These are phyloP conservation scores for Drosophila lowei DNA, from an alignment of 1,140 invertebrate species.

Conservation along the genomic window DNA sequence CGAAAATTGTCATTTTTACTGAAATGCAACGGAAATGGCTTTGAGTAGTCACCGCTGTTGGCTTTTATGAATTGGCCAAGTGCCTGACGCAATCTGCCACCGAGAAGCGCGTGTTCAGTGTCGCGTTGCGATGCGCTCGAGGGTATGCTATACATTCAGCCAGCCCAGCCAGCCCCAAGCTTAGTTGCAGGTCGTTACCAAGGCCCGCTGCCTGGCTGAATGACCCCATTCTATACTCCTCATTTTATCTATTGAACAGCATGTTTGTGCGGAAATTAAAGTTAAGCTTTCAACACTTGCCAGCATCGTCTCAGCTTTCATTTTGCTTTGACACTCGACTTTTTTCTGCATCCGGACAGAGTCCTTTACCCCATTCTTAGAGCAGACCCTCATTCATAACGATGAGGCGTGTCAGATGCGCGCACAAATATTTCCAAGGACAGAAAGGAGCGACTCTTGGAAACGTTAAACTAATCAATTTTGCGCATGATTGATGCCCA, in stretches of 20 bases:
- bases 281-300: slow-evolving; percentile 14
- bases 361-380: not conserved
- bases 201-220: not conserved
- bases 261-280: slow-evolving; percentile 32
- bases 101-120: slow-evolving; percentile 24
- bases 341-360: slow-evolving; percentile 13
- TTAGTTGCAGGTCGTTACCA: slow-evolving; percentile 30
- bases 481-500: slow-evolving; percentile 79
- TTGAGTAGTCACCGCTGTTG: slow-evolving; percentile 23
- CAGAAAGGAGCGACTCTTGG: not conserved
- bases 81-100: slow-evolving; percentile 7
- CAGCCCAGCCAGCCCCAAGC: not conserved
- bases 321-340: slow-evolving; percentile 28
- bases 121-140: slow-evolving; percentile 35
- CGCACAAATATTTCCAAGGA: slow-evolving; percentile 41
- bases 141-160: slow-evolving; percentile 46
- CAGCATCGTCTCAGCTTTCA: slow-evolving; percentile 4
- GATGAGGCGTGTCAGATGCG: slow-evolving; percentile 54
- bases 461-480: slow-evolving; percentile 74
- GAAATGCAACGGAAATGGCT: slow-evolving; percentile 51
- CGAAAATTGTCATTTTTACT: slow-evolving; percentile 59
- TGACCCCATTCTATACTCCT: too few species aligned
- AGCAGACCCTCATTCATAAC: slow-evolving; percentile 57
- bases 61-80: slow-evolving; percentile 50
- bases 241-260: slow-evolving; percentile 17